Percentiles rank a stretch among this genome's conserved stretches.
phyloP scores from a whole-genome alignment of 2,797 vertebrate species.

The Euphonia xanthogaster region DNA sequence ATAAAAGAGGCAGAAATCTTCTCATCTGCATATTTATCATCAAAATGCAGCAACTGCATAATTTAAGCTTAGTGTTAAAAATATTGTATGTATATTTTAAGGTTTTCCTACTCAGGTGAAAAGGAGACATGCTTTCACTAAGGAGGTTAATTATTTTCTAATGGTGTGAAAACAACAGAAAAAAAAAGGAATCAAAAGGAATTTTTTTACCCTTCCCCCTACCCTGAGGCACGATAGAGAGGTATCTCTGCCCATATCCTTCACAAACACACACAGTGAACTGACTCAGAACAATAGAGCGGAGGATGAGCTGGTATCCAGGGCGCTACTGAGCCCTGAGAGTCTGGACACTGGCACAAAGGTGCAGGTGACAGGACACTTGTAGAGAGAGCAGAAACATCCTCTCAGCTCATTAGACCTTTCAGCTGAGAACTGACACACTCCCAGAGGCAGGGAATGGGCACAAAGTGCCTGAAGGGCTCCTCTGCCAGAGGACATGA shows the following conservation, averaged over 20 bases:
- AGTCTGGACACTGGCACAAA: background rate
- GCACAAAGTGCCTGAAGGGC: background rate
- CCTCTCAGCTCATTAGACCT: background rate
- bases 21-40: conserved; percentile 72
- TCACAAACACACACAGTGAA: background rate
- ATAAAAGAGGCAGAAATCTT: conserved; percentile 58
- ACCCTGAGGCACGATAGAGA: background rate
- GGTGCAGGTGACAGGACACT: background rate
- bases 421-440: background rate
- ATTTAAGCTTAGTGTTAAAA: conserved; percentile 76
- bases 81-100: conserved; percentile 73
- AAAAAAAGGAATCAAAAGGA: conserved; percentile 53
- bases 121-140: conserved; percentile 70
- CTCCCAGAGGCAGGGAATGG: background rate
- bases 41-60: conserved; percentile 74
- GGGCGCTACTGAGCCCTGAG: background rate
- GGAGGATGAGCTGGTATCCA: rapidly evolving
- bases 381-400: background rate
- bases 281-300: background rate
- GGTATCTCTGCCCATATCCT: background rate
- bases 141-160: conserved; percentile 79
- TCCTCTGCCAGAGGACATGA: background rate
- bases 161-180: conserved; percentile 69
- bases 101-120: conserved; percentile 64
- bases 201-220: conserved; percentile 58